Percentiles rank a stretch among this genome's conserved stretches.
phyloP scores from a whole-genome alignment of 2,888 invertebrate genomes.

The Drosophila tripunctata region DNA sequence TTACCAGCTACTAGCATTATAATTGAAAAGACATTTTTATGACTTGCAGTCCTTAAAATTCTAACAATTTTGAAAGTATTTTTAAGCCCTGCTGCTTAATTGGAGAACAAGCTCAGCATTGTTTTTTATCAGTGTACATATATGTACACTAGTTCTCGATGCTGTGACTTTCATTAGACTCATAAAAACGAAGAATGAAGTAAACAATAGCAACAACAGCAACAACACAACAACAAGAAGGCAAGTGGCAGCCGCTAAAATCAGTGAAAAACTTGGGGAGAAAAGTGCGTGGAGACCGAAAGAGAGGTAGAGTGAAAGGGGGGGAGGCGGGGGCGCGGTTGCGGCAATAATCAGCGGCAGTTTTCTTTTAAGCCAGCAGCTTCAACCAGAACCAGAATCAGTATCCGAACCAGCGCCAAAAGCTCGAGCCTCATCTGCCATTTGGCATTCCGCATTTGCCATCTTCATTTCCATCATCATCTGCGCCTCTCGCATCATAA shows the following conservation, averaged over 20 bases:
- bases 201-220: conserved; percentile 21
- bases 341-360: conserved; percentile 57
- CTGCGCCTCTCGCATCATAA: conserved; percentile 70
- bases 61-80: too few species aligned
- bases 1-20: too few species aligned
- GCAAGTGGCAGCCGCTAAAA: conserved; percentile 32
- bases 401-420: too few species aligned
- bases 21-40: too few species aligned
- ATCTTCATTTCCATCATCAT: conserved; percentile 75
- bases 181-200: conserved; percentile 48
- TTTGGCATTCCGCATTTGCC: conserved; percentile 51
- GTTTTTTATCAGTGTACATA: not conserved
- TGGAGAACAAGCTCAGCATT: too few species aligned
- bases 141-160: conserved; percentile 37
- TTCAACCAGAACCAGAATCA: too few species aligned
- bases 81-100: too few species aligned
- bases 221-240: not conserved
- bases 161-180: conserved; percentile 59
- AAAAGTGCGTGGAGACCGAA: not conserved
- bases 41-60: too few species aligned
- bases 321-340: not conserved
- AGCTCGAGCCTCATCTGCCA: conserved; percentile 15
- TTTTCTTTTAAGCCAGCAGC: conserved; percentile 27
- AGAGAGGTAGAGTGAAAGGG: not conserved
- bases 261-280: conserved; percentile 2